Conservation (phyloP, 1,140 invertebrate genomes). For the Drosophila cardini region DNA sequence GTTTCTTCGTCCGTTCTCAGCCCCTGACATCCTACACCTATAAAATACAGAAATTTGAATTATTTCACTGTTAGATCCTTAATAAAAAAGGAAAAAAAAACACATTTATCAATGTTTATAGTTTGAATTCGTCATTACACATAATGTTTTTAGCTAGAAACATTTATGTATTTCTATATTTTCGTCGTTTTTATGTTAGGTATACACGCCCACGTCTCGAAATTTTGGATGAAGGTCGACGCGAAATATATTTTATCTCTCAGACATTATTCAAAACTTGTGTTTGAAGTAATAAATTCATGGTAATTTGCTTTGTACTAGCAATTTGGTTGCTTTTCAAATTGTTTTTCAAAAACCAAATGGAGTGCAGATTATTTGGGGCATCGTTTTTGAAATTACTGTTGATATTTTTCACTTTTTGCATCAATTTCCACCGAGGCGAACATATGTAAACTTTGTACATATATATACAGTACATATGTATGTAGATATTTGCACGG, state of each 20-base stretch:
- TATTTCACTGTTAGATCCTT: too few species aligned
- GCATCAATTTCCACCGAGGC: slow-evolving; percentile 6
- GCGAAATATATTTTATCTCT: slow-evolving; percentile 2
- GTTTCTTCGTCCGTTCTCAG: slow-evolving; percentile 52
- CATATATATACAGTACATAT: background rate
- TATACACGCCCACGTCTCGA: background rate
- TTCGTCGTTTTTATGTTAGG: background rate
- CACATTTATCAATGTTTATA: too few species aligned
- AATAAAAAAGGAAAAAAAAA: too few species aligned
- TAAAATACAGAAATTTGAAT: background rate
- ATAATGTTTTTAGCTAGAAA: background rate
- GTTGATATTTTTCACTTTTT: slow-evolving; percentile 7
- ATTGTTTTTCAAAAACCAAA: background rate
- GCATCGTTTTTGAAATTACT: background rate
- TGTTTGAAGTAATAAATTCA: slow-evolving; percentile 8
- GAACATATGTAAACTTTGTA: slow-evolving; percentile 1
- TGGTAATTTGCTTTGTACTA: background rate
- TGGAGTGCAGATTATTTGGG: slow-evolving; percentile 1
- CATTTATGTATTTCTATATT: background rate
- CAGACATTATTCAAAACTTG: slow-evolving; percentile 1
- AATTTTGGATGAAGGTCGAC: slow-evolving; percentile 1
- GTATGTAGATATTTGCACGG: slow-evolving; percentile 11
- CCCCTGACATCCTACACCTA: slow-evolving; percentile 40
- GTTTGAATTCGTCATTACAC: too few species aligned
- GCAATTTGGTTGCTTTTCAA: background rate